Evolutionary conservation across 1,140 invertebrate species (phyloP), one percentile per base, ranked within the genome.

Genomic region (Ericerus pela): DNA sequence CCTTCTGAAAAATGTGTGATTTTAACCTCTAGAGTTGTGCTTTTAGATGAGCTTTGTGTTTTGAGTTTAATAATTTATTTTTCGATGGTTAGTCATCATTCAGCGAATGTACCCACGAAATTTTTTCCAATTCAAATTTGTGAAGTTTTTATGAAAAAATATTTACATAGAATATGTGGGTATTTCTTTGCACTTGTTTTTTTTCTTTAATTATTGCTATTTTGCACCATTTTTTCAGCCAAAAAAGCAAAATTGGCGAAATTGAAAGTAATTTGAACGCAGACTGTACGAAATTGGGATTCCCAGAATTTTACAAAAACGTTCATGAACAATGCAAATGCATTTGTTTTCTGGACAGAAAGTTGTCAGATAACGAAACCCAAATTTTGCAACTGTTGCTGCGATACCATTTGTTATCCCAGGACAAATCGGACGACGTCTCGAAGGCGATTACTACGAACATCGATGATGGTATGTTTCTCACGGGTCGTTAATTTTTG

Each of bases 341-440:
- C 20, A 33, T 16, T 31, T 31, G 33, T 20, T 5, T 16, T 4
- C 16, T 31, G 3, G 29, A 10, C 1, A 4, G 22, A 16, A 11
- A 22, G 6, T 16, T 14, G 18, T 30, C 37, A 2, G 52, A 52
- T 28, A 36, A 18, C 24, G 29, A 58, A 26, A 36, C 28, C n/a
- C 53, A 54, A 28, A 11, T 58, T 26, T 26, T 47, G 8, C 57
- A 58, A 51, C 29, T 53, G 12, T 2, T 58, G 14, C 31, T 58
- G 14, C 57, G 28, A 3, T 41, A 31, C 12, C 18, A 53, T 24
- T 31, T 58, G 8, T 41, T 58, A 43, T 16, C 38, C 12, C 52
- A 55, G 20, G 51, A 55, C 8, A 55, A 58, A 18, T 26, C 33
- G 29, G 33, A 51, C 27, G 30, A 53, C 12, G 2, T 53, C 16